Base-by-base conservation (phyloP, 2,113 vertebrate genomes). In the Agapornis roseicollis region DNA sequence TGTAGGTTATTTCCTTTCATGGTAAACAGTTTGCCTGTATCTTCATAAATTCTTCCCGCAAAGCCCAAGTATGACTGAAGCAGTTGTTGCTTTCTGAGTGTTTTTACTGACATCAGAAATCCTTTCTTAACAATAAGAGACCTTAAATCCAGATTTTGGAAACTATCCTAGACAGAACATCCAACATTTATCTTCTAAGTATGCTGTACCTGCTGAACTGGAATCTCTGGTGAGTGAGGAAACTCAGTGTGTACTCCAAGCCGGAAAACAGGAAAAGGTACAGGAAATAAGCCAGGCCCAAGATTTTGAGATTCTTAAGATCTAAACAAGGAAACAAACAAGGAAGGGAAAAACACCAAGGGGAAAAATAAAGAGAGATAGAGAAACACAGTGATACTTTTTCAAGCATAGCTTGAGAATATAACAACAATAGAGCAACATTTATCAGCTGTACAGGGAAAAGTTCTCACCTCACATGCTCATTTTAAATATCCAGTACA, bases 241-340 rank as follows among this genome's bases (percentile, higher is more conserved):
- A 99, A 96, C 99, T 99, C 80, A 99, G 94, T 0, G 98, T 99
- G 76, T 98, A 99, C 96, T 99, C 99, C 95, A 99, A 98, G 39
- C 99, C 99, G 0, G 99, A 99, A 97, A 99, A 99, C 81, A 99
- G 97, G 97, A 99, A 99, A 56, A 99, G 98, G 97, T 99, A 99
- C 53, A 98, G 97, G 97, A 99, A 99, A 93, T 99, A 99, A 79
- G 97, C 98, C 89, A 99, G 95, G 44, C 99, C 99, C 87, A 99
- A 90, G 13, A 97, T 82, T 74, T 98, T 98, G 49, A 99, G 98
- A 88, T 96, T 98, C 89, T 96, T 47, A 94, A 99, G 98, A 93
- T 95, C 99, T 99, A 94, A 82, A 94, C 49, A 81, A 63, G 71
- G 7, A 90, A 81, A 73, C 72, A 70, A 10, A 2, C 35, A 88